Percentiles rank a stretch among this genome's conserved stretches.
These are phyloP conservation scores for Poecilobothrus nobilitatus DNA, from an alignment of 2,888 invertebrate species.

Conservation along the genomic window DNA sequence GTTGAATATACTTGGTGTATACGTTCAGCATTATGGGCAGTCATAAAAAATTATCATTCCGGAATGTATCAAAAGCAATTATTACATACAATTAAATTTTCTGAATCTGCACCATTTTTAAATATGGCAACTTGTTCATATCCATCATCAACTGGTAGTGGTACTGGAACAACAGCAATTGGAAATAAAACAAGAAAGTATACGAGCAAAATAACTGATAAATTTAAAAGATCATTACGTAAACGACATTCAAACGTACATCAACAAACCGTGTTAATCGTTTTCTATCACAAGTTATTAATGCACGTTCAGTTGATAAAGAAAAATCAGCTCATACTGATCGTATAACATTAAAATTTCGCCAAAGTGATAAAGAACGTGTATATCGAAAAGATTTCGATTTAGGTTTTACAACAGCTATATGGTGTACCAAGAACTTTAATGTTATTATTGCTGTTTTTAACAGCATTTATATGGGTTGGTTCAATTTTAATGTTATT, in stretches of 20 bases:
- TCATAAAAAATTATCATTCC: constrained; percentile 77
- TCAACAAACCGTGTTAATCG: constrained; percentile 84
- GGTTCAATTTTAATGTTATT: constrained; percentile 76
- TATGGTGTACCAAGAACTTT: constrained; percentile 74
- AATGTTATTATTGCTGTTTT: constrained; percentile 72
- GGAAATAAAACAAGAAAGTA: constrained; percentile 68
- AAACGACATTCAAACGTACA: constrained; percentile 79
- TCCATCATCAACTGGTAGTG: constrained; percentile 37
- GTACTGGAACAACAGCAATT: constrained; percentile 40
- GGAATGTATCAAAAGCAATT: constrained; percentile 87
- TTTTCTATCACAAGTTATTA: constrained; percentile 83
- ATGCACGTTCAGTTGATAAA: constrained; percentile 80
- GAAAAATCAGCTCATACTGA: constrained; percentile 86
- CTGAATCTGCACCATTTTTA: constrained; percentile 87
- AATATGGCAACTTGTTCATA: constrained; percentile 67
- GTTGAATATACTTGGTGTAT: constrained; percentile 63
- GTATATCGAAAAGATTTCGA: constrained; percentile 83
- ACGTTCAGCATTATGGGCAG: constrained; percentile 62
- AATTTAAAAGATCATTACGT: constrained; percentile 78
- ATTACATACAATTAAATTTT: constrained; percentile 86
- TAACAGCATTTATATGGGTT: constrained; percentile 86
- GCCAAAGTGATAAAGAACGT: constrained; percentile 73
- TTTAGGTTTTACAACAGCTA: constrained; percentile 77
- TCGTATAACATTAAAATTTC: constrained; percentile 74
- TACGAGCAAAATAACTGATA: constrained; percentile 81